These are phyloP conservation scores for Egretta garzetta DNA, from an alignment of 2,113 vertebrate genomes.

Conservation along the genomic window DNA sequence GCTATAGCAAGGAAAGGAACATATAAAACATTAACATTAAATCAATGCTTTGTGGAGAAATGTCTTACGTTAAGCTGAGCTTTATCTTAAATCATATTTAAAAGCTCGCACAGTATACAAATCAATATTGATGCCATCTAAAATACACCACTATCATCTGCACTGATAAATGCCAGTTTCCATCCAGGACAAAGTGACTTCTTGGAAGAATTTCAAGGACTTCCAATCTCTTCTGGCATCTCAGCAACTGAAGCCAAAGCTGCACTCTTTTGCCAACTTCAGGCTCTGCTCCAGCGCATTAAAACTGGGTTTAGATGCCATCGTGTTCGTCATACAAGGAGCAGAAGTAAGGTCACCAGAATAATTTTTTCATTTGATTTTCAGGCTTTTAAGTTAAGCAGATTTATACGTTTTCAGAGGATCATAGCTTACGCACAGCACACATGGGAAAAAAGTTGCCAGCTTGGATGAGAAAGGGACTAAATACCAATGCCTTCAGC, in stretches of 20 bases:
- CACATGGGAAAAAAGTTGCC: neutral
- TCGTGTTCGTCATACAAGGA: slow-evolving; percentile 28
- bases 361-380: slow-evolving; percentile 50
- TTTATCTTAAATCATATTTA: slow-evolving; percentile 66
- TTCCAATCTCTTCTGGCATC: slow-evolving; percentile 65
- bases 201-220: slow-evolving; percentile 67
- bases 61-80: slow-evolving; percentile 41
- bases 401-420: neutral
- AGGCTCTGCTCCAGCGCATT: slow-evolving; percentile 42
- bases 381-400: slow-evolving; percentile 42
- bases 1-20: neutral
- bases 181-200: slow-evolving; percentile 65
- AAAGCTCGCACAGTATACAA: slow-evolving; percentile 48
- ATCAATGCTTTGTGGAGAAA: slow-evolving; percentile 56
- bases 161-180: slow-evolving; percentile 55
- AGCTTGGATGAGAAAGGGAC: neutral
- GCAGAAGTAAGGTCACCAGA: slow-evolving; percentile 54
- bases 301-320: slow-evolving; percentile 60
- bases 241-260: slow-evolving; percentile 42
- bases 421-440: neutral
- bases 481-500: neutral
- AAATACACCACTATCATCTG: slow-evolving; percentile 53
- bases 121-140: slow-evolving; percentile 67
- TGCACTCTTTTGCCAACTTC: slow-evolving; percentile 41
- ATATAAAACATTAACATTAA: slow-evolving; percentile 21